Base-by-base conservation (phyloP, 64 coral and sea anemone species). In the Actinia tenebrosa region DNA sequence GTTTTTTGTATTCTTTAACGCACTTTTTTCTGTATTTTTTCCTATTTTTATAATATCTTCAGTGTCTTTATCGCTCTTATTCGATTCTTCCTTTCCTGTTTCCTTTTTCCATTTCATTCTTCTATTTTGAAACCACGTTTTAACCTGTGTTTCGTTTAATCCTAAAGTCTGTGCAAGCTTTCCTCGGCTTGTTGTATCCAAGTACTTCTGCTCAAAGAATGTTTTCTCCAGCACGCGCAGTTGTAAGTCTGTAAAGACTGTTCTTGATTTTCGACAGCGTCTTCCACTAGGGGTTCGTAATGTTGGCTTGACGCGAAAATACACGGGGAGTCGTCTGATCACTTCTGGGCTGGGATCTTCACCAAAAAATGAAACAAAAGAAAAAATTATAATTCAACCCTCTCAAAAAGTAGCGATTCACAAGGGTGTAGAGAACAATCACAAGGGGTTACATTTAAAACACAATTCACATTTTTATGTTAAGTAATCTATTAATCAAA, bases 31-130 rank as follows among this genome's bases (percentile, higher is more conserved):
- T 75, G 69, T 75, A 75, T 0, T 75, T 75, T 42, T 75, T 13
- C 9, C 23, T 8, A 14, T 75, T 37, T 75, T 26, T 42, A 8
- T 75, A 7, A 42, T 26, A 75, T 81, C 79, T 10, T 81, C 44
- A 81, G 22, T 30, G 83, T 85, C 83, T 44, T 85, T 85, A 10
- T 85, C 56, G 19, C 45, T 64, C 15, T 61, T 56, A 44, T 64
- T 46, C 0, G 20, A 18, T 63, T 85, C 54, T 1, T 63, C 83
- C 45, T 63, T 85, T 0, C 56, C 56, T 61, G 54, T 63, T 77
- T 92, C 90, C 23, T 92, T 92, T 44, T 92, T 92, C 90, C 90
- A 92, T 68, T 92, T 92, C 90, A 92, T 92, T 37, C 90, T 37
- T 43, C 90, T 79, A 18, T 92, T 92, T 64, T 92, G 90, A 47